Conservation (phyloP, 2,888 invertebrate genomes). For the Drosophila flavopinicola region DNA sequence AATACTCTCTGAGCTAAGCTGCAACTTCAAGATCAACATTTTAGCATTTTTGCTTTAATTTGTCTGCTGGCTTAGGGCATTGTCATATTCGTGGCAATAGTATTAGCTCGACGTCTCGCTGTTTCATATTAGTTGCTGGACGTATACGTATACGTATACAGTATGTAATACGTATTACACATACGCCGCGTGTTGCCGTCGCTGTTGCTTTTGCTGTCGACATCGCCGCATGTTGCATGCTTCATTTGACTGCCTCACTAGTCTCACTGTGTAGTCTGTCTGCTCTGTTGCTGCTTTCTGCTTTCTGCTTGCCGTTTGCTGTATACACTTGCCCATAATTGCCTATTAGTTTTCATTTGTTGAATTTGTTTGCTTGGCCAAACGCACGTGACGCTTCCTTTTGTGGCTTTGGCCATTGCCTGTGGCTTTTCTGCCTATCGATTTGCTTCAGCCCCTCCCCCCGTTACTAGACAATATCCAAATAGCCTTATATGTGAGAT, state of each 20-base stretch:
- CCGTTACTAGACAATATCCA: constrained; percentile 7
- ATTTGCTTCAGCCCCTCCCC: constrained; percentile 15
- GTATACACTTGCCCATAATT: constrained; percentile 69
- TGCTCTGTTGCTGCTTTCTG: neutral
- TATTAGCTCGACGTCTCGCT: neutral
- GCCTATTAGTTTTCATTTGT: constrained; percentile 80
- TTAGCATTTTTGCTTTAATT: too few species aligned
- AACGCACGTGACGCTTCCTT: constrained; percentile 30
- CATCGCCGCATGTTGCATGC: constrained; percentile 47
- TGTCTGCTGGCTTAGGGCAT: constrained; percentile 17
- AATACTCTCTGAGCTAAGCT: too few species aligned
- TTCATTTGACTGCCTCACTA: constrained; percentile 23
- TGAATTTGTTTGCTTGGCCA: constrained; percentile 59
- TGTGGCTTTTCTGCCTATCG: constrained; percentile 25
- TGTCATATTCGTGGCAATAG: neutral
- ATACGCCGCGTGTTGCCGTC: constrained; percentile 41
- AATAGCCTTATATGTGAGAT: constrained; percentile 4
- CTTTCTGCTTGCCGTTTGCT: constrained; percentile 4
- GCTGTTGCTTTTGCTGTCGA: neutral
- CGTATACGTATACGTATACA: constrained; percentile 1
- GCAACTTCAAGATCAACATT: too few species aligned
- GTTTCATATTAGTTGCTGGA: constrained; percentile 26
- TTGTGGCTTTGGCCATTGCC: constrained; percentile 10
- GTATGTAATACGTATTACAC: constrained; percentile 44
- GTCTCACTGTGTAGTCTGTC: neutral